phyloP scores from a whole-genome alignment of 1,140 invertebrate species.

The Hirudo medicinalis region DNA sequence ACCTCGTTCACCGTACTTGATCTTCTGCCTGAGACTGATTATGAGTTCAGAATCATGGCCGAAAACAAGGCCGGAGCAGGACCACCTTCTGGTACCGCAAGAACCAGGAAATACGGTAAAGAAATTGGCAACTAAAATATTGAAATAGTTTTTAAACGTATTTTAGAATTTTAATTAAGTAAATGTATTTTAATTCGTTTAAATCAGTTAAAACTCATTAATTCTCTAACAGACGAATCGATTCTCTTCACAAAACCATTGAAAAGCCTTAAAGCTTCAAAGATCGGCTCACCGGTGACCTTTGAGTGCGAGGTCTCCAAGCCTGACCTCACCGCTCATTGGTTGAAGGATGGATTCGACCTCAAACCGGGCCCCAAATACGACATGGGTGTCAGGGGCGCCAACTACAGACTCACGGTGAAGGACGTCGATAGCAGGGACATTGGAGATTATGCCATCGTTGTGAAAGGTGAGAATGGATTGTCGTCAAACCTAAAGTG shows the following conservation, averaged over 20 bases:
- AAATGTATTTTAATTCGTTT: constrained; percentile 9
- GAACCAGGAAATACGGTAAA: constrained; percentile 65
- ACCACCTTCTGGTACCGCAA: constrained; percentile 78
- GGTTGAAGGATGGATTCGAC: constrained; percentile 23
- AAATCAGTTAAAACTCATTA: not conserved
- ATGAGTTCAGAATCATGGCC: constrained; percentile 90
- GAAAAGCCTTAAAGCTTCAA: constrained; percentile 22
- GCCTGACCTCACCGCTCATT: constrained; percentile 23
- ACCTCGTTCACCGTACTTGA: constrained; percentile 42
- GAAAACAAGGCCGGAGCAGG: constrained; percentile 88
- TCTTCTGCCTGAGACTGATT: constrained; percentile 81
- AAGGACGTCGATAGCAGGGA: constrained; percentile 76
- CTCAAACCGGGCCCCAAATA: constrained; percentile 20
- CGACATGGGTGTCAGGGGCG: constrained; percentile 61
- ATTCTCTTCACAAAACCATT: constrained; percentile 24
- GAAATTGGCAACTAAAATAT: not conserved
- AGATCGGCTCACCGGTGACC: constrained; percentile 23
- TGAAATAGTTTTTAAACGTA: not conserved
- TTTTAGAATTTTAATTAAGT: not conserved
- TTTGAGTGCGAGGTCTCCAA: constrained; percentile 31
- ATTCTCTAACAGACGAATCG: constrained; percentile 12
- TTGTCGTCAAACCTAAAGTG: not conserved
- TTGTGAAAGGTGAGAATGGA: constrained; percentile 30
- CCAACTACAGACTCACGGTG: constrained; percentile 81
- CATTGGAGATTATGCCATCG: constrained; percentile 77